phyloP scores from a whole-genome alignment of 2,888 invertebrate genomes.

The Cephus nigrinus region DNA sequence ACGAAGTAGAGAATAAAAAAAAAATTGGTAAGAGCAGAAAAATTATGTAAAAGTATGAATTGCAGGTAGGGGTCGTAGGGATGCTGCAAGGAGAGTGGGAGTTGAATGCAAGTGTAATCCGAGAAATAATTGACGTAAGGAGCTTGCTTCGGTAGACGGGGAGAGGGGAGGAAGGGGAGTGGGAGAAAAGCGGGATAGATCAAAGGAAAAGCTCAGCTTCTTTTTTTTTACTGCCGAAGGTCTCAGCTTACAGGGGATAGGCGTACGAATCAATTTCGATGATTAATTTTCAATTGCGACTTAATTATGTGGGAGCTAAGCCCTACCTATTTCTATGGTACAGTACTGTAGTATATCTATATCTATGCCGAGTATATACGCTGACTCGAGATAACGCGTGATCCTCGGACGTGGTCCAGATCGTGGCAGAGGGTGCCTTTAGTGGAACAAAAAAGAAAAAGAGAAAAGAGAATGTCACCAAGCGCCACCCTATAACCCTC shows the following conservation, averaged over 20 bases:
- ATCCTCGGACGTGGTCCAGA: conserved; percentile 1
- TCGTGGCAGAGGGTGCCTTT: background rate
- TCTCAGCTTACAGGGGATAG: background rate
- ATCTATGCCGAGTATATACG: background rate
- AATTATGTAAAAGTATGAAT: background rate
- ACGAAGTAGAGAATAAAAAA: conserved; percentile 5
- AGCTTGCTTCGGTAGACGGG: conserved; percentile 37
- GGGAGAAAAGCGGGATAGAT: background rate
- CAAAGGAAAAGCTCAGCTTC: conserved; percentile 23
- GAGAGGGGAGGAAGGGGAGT: conserved; percentile 22
- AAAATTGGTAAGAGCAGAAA: background rate
- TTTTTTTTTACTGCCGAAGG: background rate
- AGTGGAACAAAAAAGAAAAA: conserved; percentile 23
- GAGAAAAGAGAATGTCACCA: conserved; percentile 29
- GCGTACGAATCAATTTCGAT: conserved; percentile 47
- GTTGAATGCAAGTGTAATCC: conserved; percentile 32
- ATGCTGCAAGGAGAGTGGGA: background rate
- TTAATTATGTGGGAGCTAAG: conserved; percentile 56
- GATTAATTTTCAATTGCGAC: conserved; percentile 60
- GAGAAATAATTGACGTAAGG: conserved; percentile 58
- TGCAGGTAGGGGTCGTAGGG: background rate
- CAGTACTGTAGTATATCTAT: background rate
- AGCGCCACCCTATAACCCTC: conserved; percentile 11
- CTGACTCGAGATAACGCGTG: background rate
- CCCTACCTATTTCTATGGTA: conserved; percentile 19